These are phyloP conservation scores for Glyphotaelius pellucidus DNA, from an alignment of 2,888 invertebrate genomes.

Conservation along the genomic window DNA sequence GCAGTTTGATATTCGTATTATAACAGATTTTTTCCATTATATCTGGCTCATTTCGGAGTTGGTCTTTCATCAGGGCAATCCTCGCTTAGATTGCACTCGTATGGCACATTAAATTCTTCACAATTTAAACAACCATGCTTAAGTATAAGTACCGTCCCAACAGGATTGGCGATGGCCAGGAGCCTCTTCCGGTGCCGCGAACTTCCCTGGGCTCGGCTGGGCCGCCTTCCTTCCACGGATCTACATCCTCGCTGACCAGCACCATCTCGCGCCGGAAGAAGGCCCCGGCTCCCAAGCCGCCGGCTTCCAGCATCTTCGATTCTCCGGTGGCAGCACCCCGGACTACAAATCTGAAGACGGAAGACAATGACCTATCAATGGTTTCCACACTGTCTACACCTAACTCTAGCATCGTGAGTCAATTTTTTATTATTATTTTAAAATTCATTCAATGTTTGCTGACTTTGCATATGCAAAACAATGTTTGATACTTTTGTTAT, in stretches of 20 bases:
- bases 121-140: constrained; percentile 33
- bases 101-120: background rate
- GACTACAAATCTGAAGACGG: constrained; percentile 6
- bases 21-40: background rate
- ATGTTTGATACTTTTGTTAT: background rate
- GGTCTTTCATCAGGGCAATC: background rate
- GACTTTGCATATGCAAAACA: background rate
- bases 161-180: constrained; percentile 54
- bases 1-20: background rate
- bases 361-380: constrained; percentile 67
- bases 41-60: background rate
- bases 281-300: constrained; percentile 84
- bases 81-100: background rate
- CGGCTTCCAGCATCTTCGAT: constrained; percentile 72
- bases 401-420: constrained; percentile 70
- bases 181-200: constrained; percentile 48
- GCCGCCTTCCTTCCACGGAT: constrained; percentile 58
- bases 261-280: constrained; percentile 77
- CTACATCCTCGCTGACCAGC: constrained; percentile 59
- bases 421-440: background rate
- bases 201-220: constrained; percentile 36
- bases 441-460: background rate
- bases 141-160: constrained; percentile 47
- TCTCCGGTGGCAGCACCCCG: constrained; percentile 43
- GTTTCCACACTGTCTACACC: constrained; percentile 69